Conservation (phyloP, 2,888 invertebrate species). For the Pecten maximus region DNA sequence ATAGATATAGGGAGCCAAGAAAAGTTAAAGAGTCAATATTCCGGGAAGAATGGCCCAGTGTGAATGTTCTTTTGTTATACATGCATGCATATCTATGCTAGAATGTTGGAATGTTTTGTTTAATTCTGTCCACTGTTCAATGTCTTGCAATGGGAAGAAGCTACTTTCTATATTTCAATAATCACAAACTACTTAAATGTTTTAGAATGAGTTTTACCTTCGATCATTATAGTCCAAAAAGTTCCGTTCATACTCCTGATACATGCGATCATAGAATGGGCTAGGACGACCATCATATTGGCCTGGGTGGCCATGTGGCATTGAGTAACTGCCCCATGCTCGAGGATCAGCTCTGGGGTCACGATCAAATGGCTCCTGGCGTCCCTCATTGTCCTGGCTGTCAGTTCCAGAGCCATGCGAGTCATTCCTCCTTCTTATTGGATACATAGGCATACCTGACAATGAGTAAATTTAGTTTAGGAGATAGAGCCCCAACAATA, state of each 20-base stretch:
- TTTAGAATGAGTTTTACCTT: conserved; percentile 57
- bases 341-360: conserved; percentile 60
- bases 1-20: too few relatives aligned
- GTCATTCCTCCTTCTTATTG: conserved; percentile 74
- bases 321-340: conserved; percentile 40
- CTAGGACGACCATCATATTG: conserved; percentile 74
- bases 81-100: too few relatives aligned
- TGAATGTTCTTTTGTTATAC: too few relatives aligned
- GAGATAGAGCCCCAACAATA: background rate
- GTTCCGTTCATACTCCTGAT: conserved; percentile 71
- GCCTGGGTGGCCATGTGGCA: conserved; percentile 54
- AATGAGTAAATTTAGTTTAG: background rate
- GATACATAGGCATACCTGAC: conserved; percentile 80
- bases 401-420: conserved; percentile 79
- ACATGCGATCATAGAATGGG: conserved; percentile 74
- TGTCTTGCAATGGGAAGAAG: too few relatives aligned
- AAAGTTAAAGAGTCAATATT: too few relatives aligned
- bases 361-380: conserved; percentile 72
- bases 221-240: conserved; percentile 62
- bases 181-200: too few relatives aligned
- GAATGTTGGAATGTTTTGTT: too few relatives aligned
- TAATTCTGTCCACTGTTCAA: too few relatives aligned
- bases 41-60: too few relatives aligned
- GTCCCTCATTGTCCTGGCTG: conserved; percentile 72
- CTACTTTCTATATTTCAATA: too few relatives aligned